Evolutionary conservation across 1,140 invertebrate species (phyloP).

Genomic region (Eriosoma lanigerum): DNA sequence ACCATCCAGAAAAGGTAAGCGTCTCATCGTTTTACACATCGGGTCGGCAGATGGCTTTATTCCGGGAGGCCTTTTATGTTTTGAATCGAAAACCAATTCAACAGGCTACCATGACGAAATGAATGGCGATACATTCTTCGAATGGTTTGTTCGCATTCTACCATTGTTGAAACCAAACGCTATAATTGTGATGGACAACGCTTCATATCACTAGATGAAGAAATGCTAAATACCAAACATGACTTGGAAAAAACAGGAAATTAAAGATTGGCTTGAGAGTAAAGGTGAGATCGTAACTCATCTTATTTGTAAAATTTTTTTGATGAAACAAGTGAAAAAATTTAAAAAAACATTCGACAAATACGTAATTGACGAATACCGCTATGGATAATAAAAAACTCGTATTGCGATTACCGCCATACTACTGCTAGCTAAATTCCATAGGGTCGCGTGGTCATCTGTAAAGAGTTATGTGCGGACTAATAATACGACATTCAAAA

Average conservation of each 20-base stretch:
- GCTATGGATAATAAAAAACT: neutral
- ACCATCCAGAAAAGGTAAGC: no score
- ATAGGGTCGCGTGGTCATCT: neutral
- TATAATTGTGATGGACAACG: neutral
- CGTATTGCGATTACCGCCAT: slow-evolving; percentile 8
- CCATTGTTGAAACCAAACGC: neutral
- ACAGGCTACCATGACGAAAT: neutral
- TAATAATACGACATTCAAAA: neutral
- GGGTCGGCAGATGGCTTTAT: no score
- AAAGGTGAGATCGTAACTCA: neutral
- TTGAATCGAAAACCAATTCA: neutral
- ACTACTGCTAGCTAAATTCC: neutral
- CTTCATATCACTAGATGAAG: neutral
- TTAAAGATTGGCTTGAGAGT: slow-evolving; percentile 7
- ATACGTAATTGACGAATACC: neutral
- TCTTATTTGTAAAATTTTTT: neutral
- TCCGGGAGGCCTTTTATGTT: neutral
- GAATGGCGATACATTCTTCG: neutral
- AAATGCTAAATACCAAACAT: neutral
- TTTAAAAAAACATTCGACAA: neutral
- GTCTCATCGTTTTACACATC: no score
- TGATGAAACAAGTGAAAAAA: neutral
- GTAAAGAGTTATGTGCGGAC: slow-evolving; percentile 11
- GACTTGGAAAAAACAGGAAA: neutral
- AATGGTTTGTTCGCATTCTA: neutral